Evolutionary conservation across 2,113 vertebrate species (phyloP).

Genomic region (Pteronura brasiliensis): DNA sequence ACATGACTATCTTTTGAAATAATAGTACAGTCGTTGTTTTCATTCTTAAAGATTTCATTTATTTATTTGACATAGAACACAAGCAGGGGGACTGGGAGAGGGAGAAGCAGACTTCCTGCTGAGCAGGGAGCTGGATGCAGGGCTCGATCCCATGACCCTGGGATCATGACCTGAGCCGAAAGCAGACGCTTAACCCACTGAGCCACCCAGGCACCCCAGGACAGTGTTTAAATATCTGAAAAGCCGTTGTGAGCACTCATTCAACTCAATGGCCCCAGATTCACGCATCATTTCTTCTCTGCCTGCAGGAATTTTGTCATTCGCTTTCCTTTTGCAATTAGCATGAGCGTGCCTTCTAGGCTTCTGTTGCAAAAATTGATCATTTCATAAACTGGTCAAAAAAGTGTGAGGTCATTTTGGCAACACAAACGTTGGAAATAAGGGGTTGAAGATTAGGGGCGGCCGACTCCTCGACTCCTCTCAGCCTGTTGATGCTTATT

Average conservation of each 20-base stretch:
- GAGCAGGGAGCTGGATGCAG: too few species aligned
- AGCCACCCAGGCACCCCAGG: too few species aligned
- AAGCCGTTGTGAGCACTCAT: fast-evolving
- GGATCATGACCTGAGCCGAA: too few species aligned
- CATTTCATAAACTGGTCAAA: not conserved
- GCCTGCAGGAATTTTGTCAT: not conserved
- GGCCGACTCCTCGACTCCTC: too few species aligned
- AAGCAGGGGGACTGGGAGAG: too few species aligned
- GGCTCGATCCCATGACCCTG: too few species aligned
- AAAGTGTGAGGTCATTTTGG: not conserved
- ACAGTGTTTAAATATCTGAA: not conserved
- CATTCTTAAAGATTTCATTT: too few species aligned
- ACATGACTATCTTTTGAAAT: fast-evolving
- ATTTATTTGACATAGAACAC: too few species aligned
- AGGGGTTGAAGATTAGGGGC: not conserved
- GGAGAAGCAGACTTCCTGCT: too few species aligned
- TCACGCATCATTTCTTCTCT: not conserved
- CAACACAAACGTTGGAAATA: not conserved
- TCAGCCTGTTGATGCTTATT: too few species aligned
- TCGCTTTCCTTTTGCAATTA: not conserved
- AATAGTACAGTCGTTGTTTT: not conserved
- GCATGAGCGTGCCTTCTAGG: not conserved
- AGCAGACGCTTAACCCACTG: too few species aligned
- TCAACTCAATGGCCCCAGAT: fast-evolving
- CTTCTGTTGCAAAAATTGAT: not conserved